Percentiles rank a stretch among this genome's conserved stretches.
Conservation (phyloP, 2,113 vertebrate species). For the Amphiprion ocellaris region DNA sequence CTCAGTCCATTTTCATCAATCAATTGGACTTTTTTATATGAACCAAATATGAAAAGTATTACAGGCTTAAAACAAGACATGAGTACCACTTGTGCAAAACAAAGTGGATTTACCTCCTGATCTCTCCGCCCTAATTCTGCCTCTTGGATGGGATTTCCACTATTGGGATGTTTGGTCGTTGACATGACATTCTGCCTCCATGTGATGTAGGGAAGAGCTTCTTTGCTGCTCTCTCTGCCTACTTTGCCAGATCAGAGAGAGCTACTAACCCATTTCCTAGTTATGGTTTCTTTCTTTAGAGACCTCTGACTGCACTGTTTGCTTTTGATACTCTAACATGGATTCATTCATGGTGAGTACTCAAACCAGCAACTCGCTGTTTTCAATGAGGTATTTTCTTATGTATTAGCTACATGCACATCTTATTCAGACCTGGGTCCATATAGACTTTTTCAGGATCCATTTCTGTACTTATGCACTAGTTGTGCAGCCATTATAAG, state of each 20-base stretch:
- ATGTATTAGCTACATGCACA: not conserved
- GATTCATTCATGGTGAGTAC: conserved; percentile 51
- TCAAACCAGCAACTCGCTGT: conserved; percentile 4
- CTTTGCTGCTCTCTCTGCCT: conserved; percentile 12
- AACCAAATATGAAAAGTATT: not conserved
- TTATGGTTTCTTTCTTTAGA: conserved; percentile 4
- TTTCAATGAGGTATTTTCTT: conserved; percentile 9
- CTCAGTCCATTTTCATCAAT: not conserved
- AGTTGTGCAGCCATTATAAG: not conserved
- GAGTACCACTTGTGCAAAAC: conserved; percentile 33
- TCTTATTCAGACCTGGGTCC: not conserved
- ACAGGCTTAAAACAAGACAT: conserved; percentile 27
- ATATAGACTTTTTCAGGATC: not conserved
- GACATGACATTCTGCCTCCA: conserved; percentile 42
- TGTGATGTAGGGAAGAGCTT: conserved; percentile 20
- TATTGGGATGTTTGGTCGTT: conserved; percentile 44
- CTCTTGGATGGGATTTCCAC: conserved; percentile 67
- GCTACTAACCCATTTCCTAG: conserved; percentile 7
- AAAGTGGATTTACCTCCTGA: conserved; percentile 63
- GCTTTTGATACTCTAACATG: conserved; percentile 41
- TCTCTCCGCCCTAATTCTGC: conserved; percentile 58
- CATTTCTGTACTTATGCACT: too few species aligned
- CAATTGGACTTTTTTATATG: not conserved
- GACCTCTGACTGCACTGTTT: conserved; percentile 32
- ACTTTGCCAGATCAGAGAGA: conserved; percentile 15